These are phyloP conservation scores for Drosophila parvula DNA, from an alignment of 1,140 invertebrate species.

Conservation along the genomic window DNA sequence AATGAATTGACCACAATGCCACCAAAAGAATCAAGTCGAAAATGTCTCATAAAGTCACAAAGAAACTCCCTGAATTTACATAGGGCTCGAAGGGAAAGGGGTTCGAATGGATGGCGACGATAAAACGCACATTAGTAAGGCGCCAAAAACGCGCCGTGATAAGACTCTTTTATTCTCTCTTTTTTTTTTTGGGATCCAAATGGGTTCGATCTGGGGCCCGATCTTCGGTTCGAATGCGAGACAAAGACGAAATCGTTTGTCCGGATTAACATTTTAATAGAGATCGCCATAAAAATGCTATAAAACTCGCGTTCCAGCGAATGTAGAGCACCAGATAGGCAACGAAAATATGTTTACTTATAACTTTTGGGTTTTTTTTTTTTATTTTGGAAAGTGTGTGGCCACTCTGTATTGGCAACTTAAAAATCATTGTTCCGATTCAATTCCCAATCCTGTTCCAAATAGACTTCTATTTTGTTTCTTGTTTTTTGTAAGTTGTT, in stretches of 20 bases:
- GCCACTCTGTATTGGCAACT: conserved; percentile 23
- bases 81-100: conserved; percentile 17
- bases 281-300: conserved; percentile 67
- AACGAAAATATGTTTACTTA: conserved; percentile 10
- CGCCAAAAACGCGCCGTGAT: conserved; percentile 75
- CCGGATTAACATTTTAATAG: conserved; percentile 78
- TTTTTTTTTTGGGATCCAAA: conserved; percentile 40
- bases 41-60: conserved; percentile 50
- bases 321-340: conserved; percentile 51
- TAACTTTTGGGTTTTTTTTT: conserved; percentile 21
- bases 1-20: conserved; percentile 66
- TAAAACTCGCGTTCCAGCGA: conserved; percentile 55
- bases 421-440: conserved; percentile 35
- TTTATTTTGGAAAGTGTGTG: conserved; percentile 37
- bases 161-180: conserved; percentile 15
- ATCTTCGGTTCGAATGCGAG: neutral
- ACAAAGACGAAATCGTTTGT: conserved; percentile 57
- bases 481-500: conserved; percentile 4
- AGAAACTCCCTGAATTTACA: conserved; percentile 76
- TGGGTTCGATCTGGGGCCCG: conserved; percentile 52
- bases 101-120: conserved; percentile 47
- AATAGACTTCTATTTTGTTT: conserved; percentile 14
- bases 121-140: conserved; percentile 79
- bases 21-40: conserved; percentile 42
- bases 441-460: conserved; percentile 18